These are phyloP conservation scores for Craniophora ligustri DNA, from an alignment of 2,888 invertebrate genomes.

Conservation along the genomic window DNA sequence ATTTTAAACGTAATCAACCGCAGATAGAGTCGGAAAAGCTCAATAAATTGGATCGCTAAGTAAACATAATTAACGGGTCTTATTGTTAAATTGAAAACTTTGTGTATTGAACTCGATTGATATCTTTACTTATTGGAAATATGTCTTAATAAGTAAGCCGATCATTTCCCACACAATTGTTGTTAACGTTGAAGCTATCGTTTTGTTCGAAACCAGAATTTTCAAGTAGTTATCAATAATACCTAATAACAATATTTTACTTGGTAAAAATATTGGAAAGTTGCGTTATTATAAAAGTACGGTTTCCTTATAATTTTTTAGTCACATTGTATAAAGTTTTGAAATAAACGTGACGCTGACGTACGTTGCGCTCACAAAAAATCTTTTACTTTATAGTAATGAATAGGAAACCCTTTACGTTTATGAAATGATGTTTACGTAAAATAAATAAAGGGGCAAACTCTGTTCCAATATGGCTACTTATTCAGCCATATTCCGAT, in stretches of 20 bases:
- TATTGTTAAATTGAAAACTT: slow-evolving; percentile 45
- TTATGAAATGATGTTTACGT: slow-evolving; percentile 23
- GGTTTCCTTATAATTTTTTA: too few relatives aligned
- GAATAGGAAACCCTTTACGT: slow-evolving; percentile 10
- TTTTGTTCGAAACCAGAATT: background rate
- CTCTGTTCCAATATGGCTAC: slow-evolving; percentile 25
- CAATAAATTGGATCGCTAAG: slow-evolving; percentile 53
- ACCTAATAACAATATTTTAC: background rate
- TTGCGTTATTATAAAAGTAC: background rate
- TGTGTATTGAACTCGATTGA: slow-evolving; percentile 35
- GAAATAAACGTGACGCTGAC: too few relatives aligned
- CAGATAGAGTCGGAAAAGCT: slow-evolving; percentile 30
- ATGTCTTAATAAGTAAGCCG: slow-evolving; percentile 54
- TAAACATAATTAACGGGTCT: slow-evolving; percentile 59
- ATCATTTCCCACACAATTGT: slow-evolving; percentile 29
- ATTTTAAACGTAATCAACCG: slow-evolving; percentile 33
- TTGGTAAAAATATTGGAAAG: background rate
- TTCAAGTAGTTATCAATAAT: background rate
- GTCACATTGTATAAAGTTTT: too few relatives aligned
- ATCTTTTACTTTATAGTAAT: slow-evolving; percentile 2
- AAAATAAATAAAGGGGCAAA: slow-evolving; percentile 27
- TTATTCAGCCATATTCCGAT: slow-evolving; percentile 23
- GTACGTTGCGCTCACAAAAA: background rate
- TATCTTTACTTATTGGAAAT: slow-evolving; percentile 52
- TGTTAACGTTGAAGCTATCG: slow-evolving; percentile 34